Conservation (phyloP, 92 coral and sea anemone species). For the Porites rus region DNA sequence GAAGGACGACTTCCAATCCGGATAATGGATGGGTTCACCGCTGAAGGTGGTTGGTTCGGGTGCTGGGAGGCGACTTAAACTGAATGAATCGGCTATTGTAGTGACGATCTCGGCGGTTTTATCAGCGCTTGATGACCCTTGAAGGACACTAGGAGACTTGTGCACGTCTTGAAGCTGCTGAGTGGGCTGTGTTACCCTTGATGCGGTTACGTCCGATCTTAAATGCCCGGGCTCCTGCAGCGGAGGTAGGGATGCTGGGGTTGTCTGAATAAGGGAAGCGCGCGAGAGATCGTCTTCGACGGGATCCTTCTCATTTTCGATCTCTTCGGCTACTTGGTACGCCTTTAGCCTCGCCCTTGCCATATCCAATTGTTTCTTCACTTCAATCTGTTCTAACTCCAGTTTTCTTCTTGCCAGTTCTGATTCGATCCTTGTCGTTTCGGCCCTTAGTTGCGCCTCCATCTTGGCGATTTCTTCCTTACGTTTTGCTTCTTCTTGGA, state of each 20-base stretch:
- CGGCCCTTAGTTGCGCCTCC: too few relatives aligned
- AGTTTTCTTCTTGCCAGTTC: neutral
- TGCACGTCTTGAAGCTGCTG: neutral
- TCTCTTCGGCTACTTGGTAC: too few relatives aligned
- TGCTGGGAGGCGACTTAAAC: neutral
- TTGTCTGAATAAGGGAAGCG: neutral
- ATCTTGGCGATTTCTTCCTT: too few relatives aligned
- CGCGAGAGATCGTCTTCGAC: neutral
- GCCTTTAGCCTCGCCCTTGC: too few relatives aligned
- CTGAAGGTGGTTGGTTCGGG: neutral
- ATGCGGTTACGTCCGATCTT: too few relatives aligned
- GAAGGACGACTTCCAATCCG: slow-evolving; percentile 42
- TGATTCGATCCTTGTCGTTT: too few relatives aligned
- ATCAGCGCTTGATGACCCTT: neutral
- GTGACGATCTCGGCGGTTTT: neutral
- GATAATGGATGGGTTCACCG: slow-evolving; percentile 36
- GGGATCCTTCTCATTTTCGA: too few relatives aligned
- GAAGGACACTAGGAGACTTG: slow-evolving; percentile 12
- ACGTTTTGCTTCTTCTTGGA: too few relatives aligned
- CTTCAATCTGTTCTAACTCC: neutral
- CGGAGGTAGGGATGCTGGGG: too few relatives aligned
- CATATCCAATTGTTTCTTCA: too few relatives aligned
- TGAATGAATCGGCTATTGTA: slow-evolving; percentile 24
- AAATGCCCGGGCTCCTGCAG: too few relatives aligned
- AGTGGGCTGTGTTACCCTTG: too few relatives aligned